Base-by-base conservation (phyloP, 2,888 invertebrate genomes). In the Silvanus unidentatus region DNA sequence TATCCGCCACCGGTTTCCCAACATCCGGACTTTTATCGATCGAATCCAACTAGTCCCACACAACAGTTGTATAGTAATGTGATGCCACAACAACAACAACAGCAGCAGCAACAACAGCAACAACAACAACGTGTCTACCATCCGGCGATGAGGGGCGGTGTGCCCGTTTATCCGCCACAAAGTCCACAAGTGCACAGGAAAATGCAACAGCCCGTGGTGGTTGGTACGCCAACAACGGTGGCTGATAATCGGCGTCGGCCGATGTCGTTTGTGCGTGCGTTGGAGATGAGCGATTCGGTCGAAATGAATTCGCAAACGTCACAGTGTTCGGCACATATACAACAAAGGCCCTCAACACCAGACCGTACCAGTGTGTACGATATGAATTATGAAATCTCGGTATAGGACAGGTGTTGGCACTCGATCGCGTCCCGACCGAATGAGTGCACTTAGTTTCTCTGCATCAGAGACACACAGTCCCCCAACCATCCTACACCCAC, bases 301-400 rank as follows among this genome's bases (percentile, higher is more conserved):
- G 93, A 94, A 67, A 83, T 91, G 77, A 79, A 83, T 3, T 65
- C 73, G 45, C 57, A 13, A 10, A 3, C 62, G 39, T 55, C 62
- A 5, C 65, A 66, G 73, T 78, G 60, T 63, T 73, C 64, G 59
- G 72, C 53, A 64, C 73, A 61, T 55, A 48, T 55, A 53, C 62
- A 59, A 42, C 37, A 37, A 16, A 54, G 62, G 32, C 64, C 81
- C 39, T 78, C 80, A 29, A 82, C 87, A 11, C 86, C 89, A 40
- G 90, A 91, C 72, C 84, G 91, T 62, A 86, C 88, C 63, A 90
- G 90, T 73, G 88, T 91, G 57, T 93, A 93, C 74, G 92, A 93
- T 73, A 90, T 90, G 85, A 93, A 91, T 77, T 92, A 93, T 74
- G 93, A 93, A 75, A 93, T 93, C 76, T 91, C 91, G 59, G 92